Conservation (phyloP, 1,140 invertebrate genomes). For the Pseudomyrmex concolor region DNA sequence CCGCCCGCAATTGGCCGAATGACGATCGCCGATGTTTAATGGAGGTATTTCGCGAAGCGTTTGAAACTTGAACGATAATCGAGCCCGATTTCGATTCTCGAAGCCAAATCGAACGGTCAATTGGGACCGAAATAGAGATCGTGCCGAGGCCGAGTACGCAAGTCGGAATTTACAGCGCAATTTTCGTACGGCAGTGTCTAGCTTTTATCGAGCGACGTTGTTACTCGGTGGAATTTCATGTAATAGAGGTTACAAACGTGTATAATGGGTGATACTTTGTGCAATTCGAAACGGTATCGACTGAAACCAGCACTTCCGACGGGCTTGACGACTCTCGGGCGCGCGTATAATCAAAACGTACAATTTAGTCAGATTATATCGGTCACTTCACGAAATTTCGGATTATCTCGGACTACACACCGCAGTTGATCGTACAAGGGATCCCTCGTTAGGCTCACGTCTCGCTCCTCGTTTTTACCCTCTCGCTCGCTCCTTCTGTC, state of each 20-base stretch:
- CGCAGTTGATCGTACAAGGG: constrained; percentile 41
- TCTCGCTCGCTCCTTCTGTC: constrained; percentile 28
- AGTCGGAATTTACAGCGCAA: constrained; percentile 41
- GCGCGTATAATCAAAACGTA: constrained; percentile 5
- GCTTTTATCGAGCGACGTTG: constrained; percentile 13
- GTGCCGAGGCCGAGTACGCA: background rate
- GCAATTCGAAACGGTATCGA: background rate
- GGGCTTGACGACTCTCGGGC: background rate
- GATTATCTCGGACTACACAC: constrained; percentile 64
- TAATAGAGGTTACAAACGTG: constrained; percentile 14
- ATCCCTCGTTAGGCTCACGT: constrained; percentile 69
- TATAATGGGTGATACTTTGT: background rate
- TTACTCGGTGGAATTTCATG: constrained; percentile 13
- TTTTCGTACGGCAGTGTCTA: constrained; percentile 37
- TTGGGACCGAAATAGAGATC: constrained; percentile 51
- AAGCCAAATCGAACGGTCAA: constrained; percentile 52
- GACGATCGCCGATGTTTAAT: constrained; percentile 59
- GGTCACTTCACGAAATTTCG: constrained; percentile 57
- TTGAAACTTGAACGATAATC: constrained; percentile 61
- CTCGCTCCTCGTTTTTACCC: constrained; percentile 58
- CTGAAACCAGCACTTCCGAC: background rate
- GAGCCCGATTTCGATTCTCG: constrained; percentile 54
- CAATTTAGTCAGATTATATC: constrained; percentile 58
- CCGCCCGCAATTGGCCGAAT: constrained; percentile 48
- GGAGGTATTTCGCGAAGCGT: constrained; percentile 46